Percentiles rank a stretch among this genome's conserved stretches.
Conservation (phyloP, 2,113 vertebrate genomes). For the Bubo bubo region DNA sequence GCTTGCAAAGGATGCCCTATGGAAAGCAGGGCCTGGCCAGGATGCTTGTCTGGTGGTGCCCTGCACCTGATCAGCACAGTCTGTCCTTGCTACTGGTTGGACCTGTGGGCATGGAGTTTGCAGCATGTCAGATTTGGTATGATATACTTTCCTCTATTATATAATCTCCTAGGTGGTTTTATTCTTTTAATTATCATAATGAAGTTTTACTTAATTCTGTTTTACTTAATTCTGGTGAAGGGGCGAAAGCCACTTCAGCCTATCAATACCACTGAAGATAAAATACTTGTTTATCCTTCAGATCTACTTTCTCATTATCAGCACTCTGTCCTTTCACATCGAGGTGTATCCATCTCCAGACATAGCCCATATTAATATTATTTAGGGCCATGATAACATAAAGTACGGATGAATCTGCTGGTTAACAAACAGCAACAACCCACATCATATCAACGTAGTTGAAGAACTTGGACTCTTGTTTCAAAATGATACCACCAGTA, state of each 20-base stretch:
- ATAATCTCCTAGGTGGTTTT: neutral
- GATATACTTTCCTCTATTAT: neutral
- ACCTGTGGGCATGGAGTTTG: neutral
- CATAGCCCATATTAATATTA: neutral
- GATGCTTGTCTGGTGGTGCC: neutral
- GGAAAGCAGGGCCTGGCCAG: neutral
- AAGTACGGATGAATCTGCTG: neutral
- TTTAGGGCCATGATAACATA: neutral
- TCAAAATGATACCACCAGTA: neutral
- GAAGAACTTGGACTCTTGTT: neutral
- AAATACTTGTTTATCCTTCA: neutral
- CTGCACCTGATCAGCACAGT: neutral
- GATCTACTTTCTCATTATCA: neutral
- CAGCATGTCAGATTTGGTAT: neutral
- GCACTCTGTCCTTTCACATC: neutral
- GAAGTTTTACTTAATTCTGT: neutral
- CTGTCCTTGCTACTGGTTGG: neutral
- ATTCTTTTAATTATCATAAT: neutral
- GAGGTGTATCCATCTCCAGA: neutral
- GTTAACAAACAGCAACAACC: neutral
- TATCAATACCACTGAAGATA: neutral
- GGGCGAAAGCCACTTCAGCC: neutral
- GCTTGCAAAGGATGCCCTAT: neutral
- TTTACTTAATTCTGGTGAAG: neutral
- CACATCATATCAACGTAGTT: rapidly evolving